Evolutionary conservation across 2,797 vertebrate genomes (phyloP), one percentile per base, ranked within the genome.

Genomic region (Gallinago nigripennis): DNA sequence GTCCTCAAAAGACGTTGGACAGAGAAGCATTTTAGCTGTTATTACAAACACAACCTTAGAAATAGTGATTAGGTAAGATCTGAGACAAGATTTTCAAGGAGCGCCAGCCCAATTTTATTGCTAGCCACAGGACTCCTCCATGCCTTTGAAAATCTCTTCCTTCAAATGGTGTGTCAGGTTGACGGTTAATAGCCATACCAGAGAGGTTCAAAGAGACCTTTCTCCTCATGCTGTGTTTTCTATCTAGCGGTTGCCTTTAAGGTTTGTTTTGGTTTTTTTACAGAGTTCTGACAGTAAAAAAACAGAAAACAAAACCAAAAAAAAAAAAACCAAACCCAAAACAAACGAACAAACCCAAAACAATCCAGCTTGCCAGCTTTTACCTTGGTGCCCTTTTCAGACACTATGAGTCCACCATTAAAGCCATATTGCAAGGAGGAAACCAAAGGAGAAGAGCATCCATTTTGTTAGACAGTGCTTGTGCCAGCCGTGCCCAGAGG

Each of bases 161-260:
- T 84, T 92, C 2, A 0, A 87, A 16, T 35, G 24, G 3, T 85
- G 16, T 81, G 73, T 91, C 85, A 80, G 79, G 85, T 85, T 88
- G 84, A 65, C 48, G 1, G 58, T 82, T 43, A 91, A 91, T 94
- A 95, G 93, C 94, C 86, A 90, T 95, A 93, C 61, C 46, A 82
- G 87, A 89, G 73, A 94, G 92, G 95, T 96, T 94, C 72, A 77
- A 58, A 94, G 25, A 66, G 37, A 78, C 88, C 85, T 96, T 92
- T 93, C 78, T 92, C n/a, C 30, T 89, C 0, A 1, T 73, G 79
- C 86, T 96, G 76, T 92, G 69, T 85, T 93, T 90, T 94, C 80
- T 95, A 76, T 87, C 60, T 72, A 79, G 78, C 60, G 66, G 85
- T 72, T 91, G 95, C 88, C 90, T 95, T 90, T 84, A 33, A 13